These are phyloP conservation scores for Andrena haemorrhoa DNA, from an alignment of 2,888 invertebrate genomes.

Conservation along the genomic window DNA sequence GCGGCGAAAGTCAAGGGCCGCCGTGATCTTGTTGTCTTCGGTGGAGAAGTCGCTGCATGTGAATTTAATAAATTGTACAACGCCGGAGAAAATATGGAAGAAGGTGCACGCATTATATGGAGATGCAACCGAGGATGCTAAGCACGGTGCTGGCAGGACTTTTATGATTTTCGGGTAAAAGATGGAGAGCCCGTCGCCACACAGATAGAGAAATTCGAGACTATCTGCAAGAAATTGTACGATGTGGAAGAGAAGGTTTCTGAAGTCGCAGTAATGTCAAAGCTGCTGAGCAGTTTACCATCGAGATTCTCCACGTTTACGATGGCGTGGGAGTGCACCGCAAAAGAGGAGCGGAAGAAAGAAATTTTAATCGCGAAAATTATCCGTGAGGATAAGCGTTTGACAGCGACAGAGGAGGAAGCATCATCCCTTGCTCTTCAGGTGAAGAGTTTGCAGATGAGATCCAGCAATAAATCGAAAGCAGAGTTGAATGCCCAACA, in stretches of 20 bases:
- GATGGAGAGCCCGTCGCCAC: conserved; percentile 35
- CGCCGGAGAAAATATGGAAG: conserved; percentile 43
- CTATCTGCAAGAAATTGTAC: conserved; percentile 40
- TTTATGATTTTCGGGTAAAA: conserved; percentile 45
- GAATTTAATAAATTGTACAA: conserved; percentile 35
- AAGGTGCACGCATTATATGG: conserved; percentile 51
- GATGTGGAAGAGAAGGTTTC: conserved; percentile 27
- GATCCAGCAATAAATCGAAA: not conserved
- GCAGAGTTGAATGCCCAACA: not conserved
- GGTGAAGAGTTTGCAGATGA: not conserved
- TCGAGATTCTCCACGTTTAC: conserved; percentile 31
- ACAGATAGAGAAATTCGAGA: conserved; percentile 44
- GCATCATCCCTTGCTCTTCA: conserved; percentile 5
- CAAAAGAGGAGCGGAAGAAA: conserved; percentile 17
- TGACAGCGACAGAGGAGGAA: not conserved
- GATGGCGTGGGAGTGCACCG: conserved; percentile 50
- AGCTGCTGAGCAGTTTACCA: conserved; percentile 28
- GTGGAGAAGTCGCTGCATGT: conserved; percentile 21
- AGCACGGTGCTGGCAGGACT: conserved; percentile 48
- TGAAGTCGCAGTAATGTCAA: conserved; percentile 14
- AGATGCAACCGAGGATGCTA: conserved; percentile 48
- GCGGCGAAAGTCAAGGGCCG: conserved; percentile 7
- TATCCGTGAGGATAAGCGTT: conserved; percentile 26
- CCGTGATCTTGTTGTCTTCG: conserved; percentile 30
- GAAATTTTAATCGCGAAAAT: conserved; percentile 13